Conservation (phyloP, 2,113 vertebrate genomes). For the Myxocyprinus asiaticus region DNA sequence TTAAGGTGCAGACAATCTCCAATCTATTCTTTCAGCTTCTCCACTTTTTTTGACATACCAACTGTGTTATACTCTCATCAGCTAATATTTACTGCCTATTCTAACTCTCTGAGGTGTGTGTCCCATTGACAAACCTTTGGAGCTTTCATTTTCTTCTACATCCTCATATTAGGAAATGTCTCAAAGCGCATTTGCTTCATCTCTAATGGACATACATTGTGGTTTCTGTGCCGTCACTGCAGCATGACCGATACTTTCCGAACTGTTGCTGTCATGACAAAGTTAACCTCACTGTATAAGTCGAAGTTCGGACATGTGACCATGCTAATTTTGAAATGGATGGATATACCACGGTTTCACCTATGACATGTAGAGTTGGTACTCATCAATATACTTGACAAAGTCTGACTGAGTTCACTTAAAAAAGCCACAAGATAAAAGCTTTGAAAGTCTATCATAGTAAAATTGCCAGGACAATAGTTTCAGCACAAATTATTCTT, state of each 20-base stretch:
- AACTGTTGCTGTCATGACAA: conserved; percentile 55
- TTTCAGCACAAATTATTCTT: conserved; percentile 81
- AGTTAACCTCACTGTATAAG: conserved; percentile 66
- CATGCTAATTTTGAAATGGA: conserved; percentile 67
- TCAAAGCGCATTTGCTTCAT: conserved; percentile 43
- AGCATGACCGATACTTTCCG: conserved; percentile 48
- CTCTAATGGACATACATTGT: conserved; percentile 25
- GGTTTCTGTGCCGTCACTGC: conserved; percentile 42
- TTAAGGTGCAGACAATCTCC: conserved; percentile 68
- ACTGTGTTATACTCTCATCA: not conserved
- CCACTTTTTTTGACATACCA: too few species aligned
- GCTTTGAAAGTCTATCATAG: conserved; percentile 66
- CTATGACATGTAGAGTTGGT: conserved; percentile 57
- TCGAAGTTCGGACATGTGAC: conserved; percentile 59
- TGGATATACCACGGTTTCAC: conserved; percentile 58
- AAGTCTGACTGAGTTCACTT: conserved; percentile 82
- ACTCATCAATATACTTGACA: conserved; percentile 60
- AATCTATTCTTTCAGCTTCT: not conserved
- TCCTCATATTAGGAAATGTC: conserved; percentile 54
- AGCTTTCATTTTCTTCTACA: conserved; percentile 3
- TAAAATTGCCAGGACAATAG: conserved; percentile 62
- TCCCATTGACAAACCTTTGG: conserved; percentile 44
- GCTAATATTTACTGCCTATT: conserved; percentile 2
- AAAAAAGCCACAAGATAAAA: conserved; percentile 83
- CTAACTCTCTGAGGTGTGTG: conserved; percentile 75